These are phyloP conservation scores for Limnodromus scolopaceus DNA, from an alignment of 2,797 vertebrate species.

Conservation along the genomic window DNA sequence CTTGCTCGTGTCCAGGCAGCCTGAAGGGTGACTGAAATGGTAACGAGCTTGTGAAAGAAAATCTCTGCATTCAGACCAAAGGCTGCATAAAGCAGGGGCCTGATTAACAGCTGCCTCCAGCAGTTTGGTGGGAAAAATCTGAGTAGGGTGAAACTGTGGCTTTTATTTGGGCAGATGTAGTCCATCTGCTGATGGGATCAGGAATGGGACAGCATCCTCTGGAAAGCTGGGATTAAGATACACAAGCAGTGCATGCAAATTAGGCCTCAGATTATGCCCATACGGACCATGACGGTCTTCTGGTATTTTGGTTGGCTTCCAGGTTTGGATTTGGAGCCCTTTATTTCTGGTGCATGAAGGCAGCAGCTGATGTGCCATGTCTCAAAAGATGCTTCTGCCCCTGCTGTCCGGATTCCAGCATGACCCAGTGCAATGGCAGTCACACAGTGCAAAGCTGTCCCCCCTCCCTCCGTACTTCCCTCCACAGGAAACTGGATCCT, in stretches of 20 bases:
- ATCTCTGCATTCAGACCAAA: background rate
- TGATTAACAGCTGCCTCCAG: slow-evolving; percentile 17
- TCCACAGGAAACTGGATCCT: background rate
- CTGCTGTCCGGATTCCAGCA: background rate
- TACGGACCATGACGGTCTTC: background rate
- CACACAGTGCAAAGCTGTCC: background rate
- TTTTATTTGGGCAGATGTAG: slow-evolving; percentile 39
- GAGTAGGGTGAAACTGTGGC: background rate
- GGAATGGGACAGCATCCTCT: background rate
- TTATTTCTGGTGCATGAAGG: slow-evolving; percentile 36
- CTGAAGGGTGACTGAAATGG: background rate
- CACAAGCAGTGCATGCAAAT: background rate
- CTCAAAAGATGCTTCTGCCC: slow-evolving; percentile 23
- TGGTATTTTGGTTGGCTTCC: slow-evolving; percentile 50
- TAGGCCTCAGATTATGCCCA: slow-evolving; percentile 45
- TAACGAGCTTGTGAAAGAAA: background rate
- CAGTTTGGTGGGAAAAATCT: slow-evolving; percentile 2
- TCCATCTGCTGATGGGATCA: slow-evolving; percentile 51
- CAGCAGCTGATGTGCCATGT: slow-evolving; percentile 50
- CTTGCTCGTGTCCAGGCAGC: background rate
- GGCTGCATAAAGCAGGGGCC: background rate
- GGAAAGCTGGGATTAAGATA: slow-evolving; percentile 63
- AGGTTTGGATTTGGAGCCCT: slow-evolving; percentile 29
- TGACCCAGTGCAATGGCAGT: background rate
- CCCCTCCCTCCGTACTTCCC: background rate